Evolutionary conservation across 2,888 invertebrate genomes (phyloP), one percentile per base, ranked within the genome.

Genomic region (Catocala sponsa): DNA sequence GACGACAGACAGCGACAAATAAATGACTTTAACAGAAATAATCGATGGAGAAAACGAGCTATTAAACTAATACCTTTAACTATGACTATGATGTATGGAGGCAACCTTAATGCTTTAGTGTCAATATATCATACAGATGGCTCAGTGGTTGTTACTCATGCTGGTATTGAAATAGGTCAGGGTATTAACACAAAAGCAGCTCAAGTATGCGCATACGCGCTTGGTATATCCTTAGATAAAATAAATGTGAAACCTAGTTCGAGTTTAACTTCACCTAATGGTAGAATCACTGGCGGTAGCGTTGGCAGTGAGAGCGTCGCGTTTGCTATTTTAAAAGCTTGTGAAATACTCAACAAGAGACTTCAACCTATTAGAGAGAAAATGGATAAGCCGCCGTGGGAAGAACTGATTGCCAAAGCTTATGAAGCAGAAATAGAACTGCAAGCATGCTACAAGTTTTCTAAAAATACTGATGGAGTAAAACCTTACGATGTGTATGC

Each of bases 111-210:
- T 76, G 95, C 95, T 0, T 82, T 96, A 44, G 94, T 97, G 7
- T 95, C 96, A 5, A 95, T 98, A 59, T 97, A 95, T 79, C 96
- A 96, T 13, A 92, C 93, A 1, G 96, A 97, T 86, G 97, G 96
- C 0, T 95, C 96, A 0, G 97, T 98, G 0, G 92, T 95, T 0
- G 88, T 98, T 4, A 92, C 95, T 1, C 97, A 97, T 75, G 96
- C 96, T 35, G 97, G 96, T 1, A 91, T 96, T 49, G 97, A 97
- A 91, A 96, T 96, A 91, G 98, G 98, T 0, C 98, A 98, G 94
- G 98, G 98, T 1, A 94, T 98, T 47, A 97, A 98, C 74, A 97
- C 97, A 0, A 98, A 97, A 94, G 96, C 94, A 1, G 96, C 96
- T 6, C 97, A 97, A 94, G 96, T 97, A 0, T 97, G 96, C 59